phyloP scores from a whole-genome alignment of 2,797 vertebrate species.

The Centropyge bicolor region DNA sequence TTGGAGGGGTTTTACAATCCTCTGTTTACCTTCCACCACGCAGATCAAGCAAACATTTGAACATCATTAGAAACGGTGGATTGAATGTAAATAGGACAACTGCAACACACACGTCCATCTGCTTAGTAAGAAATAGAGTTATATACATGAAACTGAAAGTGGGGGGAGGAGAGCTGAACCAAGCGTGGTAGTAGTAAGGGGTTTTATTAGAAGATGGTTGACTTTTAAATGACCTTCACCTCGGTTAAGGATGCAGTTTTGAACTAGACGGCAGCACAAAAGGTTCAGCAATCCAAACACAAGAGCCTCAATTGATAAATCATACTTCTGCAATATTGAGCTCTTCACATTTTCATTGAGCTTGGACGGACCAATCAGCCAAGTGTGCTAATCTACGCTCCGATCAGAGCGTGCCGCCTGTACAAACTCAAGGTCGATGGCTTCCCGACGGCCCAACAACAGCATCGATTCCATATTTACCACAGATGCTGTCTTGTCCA shows the following conservation, averaged over 20 bases:
- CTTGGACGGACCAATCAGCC: conserved; percentile 34
- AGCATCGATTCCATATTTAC: conserved; percentile 74
- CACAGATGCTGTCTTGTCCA: conserved; percentile 56
- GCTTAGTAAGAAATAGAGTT: no score
- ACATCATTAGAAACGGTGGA: no score
- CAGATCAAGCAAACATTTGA: no score
- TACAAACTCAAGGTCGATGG: conserved; percentile 61
- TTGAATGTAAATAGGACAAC: no score
- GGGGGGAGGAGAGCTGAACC: no score
- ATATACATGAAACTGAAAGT: no score
- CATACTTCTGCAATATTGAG: conserved; percentile 27
- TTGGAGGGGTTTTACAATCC: no score
- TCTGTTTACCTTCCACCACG: no score
- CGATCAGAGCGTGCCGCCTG: conserved; percentile 26
- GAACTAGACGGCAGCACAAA: background rate
- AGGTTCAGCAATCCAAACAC: background rate
- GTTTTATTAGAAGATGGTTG: no score
- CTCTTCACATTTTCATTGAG: conserved; percentile 21
- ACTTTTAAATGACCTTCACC: background rate
- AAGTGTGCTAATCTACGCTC: conserved; percentile 50
- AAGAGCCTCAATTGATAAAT: conserved; percentile 21
- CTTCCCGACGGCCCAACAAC: conserved; percentile 52
- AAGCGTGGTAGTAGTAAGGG: no score
- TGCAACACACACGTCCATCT: no score
- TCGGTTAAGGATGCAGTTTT: background rate